These are phyloP conservation scores for Chelonus insularis DNA, from an alignment of 1,140 invertebrate genomes.

Conservation along the genomic window DNA sequence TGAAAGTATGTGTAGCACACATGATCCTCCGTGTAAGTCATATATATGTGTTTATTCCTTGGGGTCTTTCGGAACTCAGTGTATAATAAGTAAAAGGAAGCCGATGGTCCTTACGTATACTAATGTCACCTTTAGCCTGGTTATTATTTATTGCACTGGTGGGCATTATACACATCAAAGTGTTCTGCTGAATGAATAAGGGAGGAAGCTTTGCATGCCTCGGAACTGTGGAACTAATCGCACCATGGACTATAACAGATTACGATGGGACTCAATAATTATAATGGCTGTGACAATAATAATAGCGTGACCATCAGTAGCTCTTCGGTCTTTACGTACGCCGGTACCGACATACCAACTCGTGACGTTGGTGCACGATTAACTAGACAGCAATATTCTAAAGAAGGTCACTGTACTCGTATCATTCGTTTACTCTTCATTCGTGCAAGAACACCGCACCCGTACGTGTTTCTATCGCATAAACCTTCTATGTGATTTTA, in stretches of 20 bases:
- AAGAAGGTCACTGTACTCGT: neutral
- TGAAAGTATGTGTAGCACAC: too few relatives aligned
- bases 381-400: neutral
- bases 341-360: neutral
- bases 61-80: neutral
- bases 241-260: constrained; percentile 36
- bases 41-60: too few relatives aligned
- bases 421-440: neutral
- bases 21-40: too few relatives aligned
- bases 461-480: too few relatives aligned
- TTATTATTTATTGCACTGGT: constrained; percentile 28
- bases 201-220: constrained; percentile 28
- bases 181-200: constrained; percentile 24
- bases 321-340: neutral
- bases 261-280: constrained; percentile 51
- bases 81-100: neutral
- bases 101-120: neutral
- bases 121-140: constrained; percentile 19
- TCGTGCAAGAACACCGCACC: too few relatives aligned
- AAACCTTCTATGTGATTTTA: too few relatives aligned
- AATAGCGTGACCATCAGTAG: constrained; percentile 42
- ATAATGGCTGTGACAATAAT: constrained; percentile 53
- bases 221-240: constrained; percentile 39
- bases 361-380: neutral
- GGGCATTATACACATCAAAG: neutral